phyloP scores from a whole-genome alignment of 2,888 invertebrate species.

The Trissolcus japonicus region DNA sequence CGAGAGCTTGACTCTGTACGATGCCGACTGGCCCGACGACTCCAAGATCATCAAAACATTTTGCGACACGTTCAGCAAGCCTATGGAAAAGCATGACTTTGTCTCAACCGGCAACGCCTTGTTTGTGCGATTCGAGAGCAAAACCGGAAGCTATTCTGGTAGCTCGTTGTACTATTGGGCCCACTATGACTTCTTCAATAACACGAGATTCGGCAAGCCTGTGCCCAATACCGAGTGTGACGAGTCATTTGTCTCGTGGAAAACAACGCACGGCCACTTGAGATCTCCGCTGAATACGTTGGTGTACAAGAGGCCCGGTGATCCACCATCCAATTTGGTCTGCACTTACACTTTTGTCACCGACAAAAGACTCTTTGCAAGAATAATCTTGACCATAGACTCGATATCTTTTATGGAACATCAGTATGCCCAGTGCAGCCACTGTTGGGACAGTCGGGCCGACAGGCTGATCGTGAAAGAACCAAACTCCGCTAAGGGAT shows the following conservation, averaged over 20 bases:
- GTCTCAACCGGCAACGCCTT: slow-evolving; percentile 91
- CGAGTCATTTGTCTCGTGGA: slow-evolving; percentile 92
- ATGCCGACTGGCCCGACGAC: slow-evolving; percentile 91
- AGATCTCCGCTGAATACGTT: slow-evolving; percentile 91
- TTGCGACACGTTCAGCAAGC: slow-evolving; percentile 94
- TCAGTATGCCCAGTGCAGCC: slow-evolving; percentile 83
- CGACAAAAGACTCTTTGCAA: slow-evolving; percentile 87
- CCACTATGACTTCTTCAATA: slow-evolving; percentile 95
- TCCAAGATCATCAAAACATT: slow-evolving; percentile 94
- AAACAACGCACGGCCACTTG: slow-evolving; percentile 84
- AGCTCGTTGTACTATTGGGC: slow-evolving; percentile 97
- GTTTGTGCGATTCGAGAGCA: slow-evolving; percentile 92
- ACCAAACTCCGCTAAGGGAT: slow-evolving; percentile 82
- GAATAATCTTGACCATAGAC: slow-evolving; percentile 86
- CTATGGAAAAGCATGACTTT: slow-evolving; percentile 95
- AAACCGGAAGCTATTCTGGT: slow-evolving; percentile 94
- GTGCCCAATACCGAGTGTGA: slow-evolving; percentile 90
- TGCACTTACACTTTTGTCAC: slow-evolving; percentile 91
- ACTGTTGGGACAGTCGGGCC: slow-evolving; percentile 89
- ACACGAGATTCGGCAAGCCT: slow-evolving; percentile 89
- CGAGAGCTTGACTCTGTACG: slow-evolving; percentile 92
- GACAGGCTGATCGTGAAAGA: slow-evolving; percentile 91
- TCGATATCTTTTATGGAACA: slow-evolving; percentile 86
- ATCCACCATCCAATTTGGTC: slow-evolving; percentile 84
- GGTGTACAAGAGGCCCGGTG: slow-evolving; percentile 87